phyloP scores from a whole-genome alignment of 92 coral and sea anemone genomes.

The Epizoanthus illoricatus region DNA sequence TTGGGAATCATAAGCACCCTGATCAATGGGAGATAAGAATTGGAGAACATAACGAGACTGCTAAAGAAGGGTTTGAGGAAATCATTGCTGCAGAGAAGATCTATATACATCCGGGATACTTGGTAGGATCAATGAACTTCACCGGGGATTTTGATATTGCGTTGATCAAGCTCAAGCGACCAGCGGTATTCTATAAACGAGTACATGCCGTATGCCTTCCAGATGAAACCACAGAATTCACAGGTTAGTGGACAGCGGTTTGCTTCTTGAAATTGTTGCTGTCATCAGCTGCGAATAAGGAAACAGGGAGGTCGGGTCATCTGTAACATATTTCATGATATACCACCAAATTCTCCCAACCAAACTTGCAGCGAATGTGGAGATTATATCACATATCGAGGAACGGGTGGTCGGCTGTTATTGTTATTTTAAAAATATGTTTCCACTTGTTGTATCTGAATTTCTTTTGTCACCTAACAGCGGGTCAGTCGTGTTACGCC shows the following conservation, averaged over 20 bases:
- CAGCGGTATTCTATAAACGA: conserved; percentile 77
- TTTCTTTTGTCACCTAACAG: conserved; percentile 30
- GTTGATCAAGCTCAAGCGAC: conserved; percentile 82
- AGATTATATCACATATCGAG: too few species aligned
- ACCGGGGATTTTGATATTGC: conserved; percentile 91
- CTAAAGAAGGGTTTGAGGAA: conserved; percentile 76
- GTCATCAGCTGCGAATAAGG: neutral
- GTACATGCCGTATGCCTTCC: conserved; percentile 84
- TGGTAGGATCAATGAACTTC: conserved; percentile 32
- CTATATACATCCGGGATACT: conserved; percentile 72
- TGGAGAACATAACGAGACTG: conserved; percentile 83
- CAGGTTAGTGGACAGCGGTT: conserved; percentile 36
- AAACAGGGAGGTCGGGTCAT: neutral
- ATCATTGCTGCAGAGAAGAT: conserved; percentile 63
- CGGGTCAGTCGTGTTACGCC: conserved; percentile 72
- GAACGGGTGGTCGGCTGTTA: too few species aligned
- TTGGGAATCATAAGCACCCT: conserved; percentile 44
- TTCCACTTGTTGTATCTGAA: neutral
- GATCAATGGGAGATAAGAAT: conserved; percentile 70
- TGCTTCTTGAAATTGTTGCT: neutral
- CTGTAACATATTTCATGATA: too few species aligned
- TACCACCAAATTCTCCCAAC: too few species aligned
- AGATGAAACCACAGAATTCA: conserved; percentile 50
- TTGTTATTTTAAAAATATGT: too few species aligned
- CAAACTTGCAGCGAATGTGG: too few species aligned